Evolutionary conservation across 2,888 invertebrate species (phyloP).

Genomic region (Napeogenes inachia): DNA sequence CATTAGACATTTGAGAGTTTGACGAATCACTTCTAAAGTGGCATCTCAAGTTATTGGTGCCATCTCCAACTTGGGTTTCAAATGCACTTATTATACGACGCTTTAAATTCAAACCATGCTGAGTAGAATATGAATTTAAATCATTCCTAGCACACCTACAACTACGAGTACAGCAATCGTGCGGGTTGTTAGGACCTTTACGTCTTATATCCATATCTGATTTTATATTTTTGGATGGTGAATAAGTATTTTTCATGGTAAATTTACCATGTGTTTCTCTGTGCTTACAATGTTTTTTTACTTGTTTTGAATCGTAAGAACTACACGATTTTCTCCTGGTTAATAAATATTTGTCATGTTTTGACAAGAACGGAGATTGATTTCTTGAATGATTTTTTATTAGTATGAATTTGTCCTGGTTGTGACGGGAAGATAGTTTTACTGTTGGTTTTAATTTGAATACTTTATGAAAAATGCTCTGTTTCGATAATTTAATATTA

Average conservation of each 20-base stretch:
- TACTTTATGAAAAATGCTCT: too few relatives aligned
- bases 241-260: not conserved
- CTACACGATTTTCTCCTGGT: not conserved
- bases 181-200: not conserved
- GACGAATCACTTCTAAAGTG: not conserved
- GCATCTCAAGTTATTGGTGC: too few relatives aligned
- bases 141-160: not conserved
- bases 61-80: not conserved
- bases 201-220: constrained; percentile 1
- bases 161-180: not conserved
- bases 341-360: not conserved
- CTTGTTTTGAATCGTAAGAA: not conserved
- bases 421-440: too few relatives aligned
- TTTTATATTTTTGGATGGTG: not conserved
- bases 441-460: too few relatives aligned
- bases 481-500: too few relatives aligned
- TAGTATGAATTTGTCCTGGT: too few relatives aligned
- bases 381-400: too few relatives aligned
- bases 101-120: not conserved
- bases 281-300: not conserved
- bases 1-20: not conserved
- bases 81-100: not conserved
- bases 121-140: not conserved
- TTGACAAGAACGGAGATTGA: not conserved
- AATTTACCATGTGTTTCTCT: not conserved